Percentiles rank a stretch among this genome's conserved stretches.
Evolutionary conservation across 2,797 vertebrate genomes (phyloP).

Genomic region (Xenopus petersii): DNA sequence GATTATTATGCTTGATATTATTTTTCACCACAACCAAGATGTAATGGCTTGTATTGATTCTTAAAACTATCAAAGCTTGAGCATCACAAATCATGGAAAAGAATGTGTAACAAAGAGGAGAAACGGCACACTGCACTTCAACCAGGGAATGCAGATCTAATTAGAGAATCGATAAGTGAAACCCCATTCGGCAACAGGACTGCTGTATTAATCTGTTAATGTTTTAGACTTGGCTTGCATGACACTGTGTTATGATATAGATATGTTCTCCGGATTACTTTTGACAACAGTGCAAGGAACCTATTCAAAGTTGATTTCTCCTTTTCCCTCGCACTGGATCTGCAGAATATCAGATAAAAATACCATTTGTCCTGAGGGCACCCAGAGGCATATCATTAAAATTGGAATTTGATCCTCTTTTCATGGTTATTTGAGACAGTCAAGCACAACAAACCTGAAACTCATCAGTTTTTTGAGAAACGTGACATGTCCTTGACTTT

Average conservation of each 20-base stretch:
- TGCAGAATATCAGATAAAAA: slow-evolving; percentile 91
- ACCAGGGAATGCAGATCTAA: slow-evolving; percentile 59
- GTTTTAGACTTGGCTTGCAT: slow-evolving; percentile 61
- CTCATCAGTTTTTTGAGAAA: slow-evolving; percentile 82
- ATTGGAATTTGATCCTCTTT: slow-evolving; percentile 90
- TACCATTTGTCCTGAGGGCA: slow-evolving; percentile 91
- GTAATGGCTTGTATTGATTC: slow-evolving; percentile 29
- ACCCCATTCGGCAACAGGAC: slow-evolving; percentile 63
- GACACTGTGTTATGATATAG: slow-evolving; percentile 69
- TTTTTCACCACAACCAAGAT: slow-evolving; percentile 6
- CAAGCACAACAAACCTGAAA: slow-evolving; percentile 89
- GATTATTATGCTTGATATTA: not conserved
- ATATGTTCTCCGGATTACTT: slow-evolving; percentile 73
- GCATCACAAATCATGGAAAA: slow-evolving; percentile 5
- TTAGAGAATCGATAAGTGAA: slow-evolving; percentile 67
- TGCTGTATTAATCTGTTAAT: slow-evolving; percentile 62
- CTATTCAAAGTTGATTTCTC: slow-evolving; percentile 71
- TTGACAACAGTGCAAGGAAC: slow-evolving; percentile 73
- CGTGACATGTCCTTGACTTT: slow-evolving; percentile 87
- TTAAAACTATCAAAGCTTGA: not conserved
- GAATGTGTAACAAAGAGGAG: slow-evolving; percentile 10
- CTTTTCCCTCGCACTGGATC: slow-evolving; percentile 69
- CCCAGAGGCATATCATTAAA: slow-evolving; percentile 94
- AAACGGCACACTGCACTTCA: slow-evolving; percentile 50
- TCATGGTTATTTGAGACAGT: slow-evolving; percentile 86